These are phyloP conservation scores for Cheumatopsyche charites DNA, from an alignment of 1,140 invertebrate species.

Conservation along the genomic window DNA sequence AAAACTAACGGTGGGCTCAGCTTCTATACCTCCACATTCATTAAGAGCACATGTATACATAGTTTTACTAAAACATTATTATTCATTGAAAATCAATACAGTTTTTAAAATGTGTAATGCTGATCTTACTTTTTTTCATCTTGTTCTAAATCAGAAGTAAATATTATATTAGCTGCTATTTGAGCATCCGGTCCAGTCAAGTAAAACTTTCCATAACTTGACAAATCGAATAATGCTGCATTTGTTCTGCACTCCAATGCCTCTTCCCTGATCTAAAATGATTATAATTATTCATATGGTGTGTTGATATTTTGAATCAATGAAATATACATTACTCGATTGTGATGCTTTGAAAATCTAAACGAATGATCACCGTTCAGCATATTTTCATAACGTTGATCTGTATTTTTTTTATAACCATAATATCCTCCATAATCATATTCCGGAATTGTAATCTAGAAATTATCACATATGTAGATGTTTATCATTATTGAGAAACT, in stretches of 20 bases:
- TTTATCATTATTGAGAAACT: not conserved
- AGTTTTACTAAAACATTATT: conserved; percentile 57
- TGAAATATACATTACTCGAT: conserved; percentile 66
- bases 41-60: conserved; percentile 85
- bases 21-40: conserved; percentile 78
- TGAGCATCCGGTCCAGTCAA: conserved; percentile 80
- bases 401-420: conserved; percentile 67
- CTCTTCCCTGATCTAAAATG: conserved; percentile 85
- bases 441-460: conserved; percentile 61
- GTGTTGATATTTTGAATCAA: not conserved
- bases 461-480: conserved; percentile 9
- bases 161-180: conserved; percentile 80
- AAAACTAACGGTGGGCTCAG: conserved; percentile 79
- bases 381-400: conserved; percentile 70
- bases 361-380: conserved; percentile 80
- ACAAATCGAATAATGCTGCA: conserved; percentile 84
- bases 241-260: conserved; percentile 76
- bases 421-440: conserved; percentile 89
- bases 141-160: conserved; percentile 74
- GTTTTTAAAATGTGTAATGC: not conserved
- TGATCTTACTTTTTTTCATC: conserved; percentile 63
- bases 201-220: conserved; percentile 87
- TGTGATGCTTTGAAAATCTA: conserved; percentile 78
- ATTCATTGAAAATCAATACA: not conserved
- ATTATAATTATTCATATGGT: conserved; percentile 21